phyloP scores from a whole-genome alignment of 2,888 invertebrate genomes.

The Lepidochrysops patricia region DNA sequence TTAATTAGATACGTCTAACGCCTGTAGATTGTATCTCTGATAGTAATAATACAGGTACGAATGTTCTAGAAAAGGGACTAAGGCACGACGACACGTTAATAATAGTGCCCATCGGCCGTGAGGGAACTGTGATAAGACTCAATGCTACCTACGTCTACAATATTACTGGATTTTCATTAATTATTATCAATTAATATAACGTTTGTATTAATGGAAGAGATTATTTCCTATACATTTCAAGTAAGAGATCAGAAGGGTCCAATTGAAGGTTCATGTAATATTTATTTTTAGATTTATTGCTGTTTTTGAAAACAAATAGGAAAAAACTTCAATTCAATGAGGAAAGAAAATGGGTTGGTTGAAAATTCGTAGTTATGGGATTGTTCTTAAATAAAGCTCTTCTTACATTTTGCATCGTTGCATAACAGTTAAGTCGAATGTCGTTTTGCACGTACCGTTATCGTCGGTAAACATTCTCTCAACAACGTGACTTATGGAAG shows the following conservation, averaged over 20 bases:
- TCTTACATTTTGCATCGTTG: background rate
- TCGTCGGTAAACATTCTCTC: background rate
- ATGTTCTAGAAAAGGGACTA: slow-evolving; percentile 2
- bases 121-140: background rate
- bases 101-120: background rate
- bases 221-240: background rate
- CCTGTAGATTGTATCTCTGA: background rate
- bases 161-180: background rate
- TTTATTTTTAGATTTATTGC: too few relatives aligned
- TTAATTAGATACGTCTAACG: slow-evolving; percentile 5
- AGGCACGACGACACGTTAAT: slow-evolving; percentile 7
- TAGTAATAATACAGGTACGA: background rate
- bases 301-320: too few relatives aligned
- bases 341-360: too few relatives aligned
- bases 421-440: background rate
- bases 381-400: background rate
- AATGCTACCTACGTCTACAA: background rate
- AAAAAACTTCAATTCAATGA: too few relatives aligned
- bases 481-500: background rate
- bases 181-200: background rate
- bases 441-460: background rate
- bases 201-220: background rate
- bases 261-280: too few relatives aligned
- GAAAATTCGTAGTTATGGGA: background rate
- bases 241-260: too few relatives aligned